A percentile compares a stretch with the other conserved stretches of the same genome.
Evolutionary conservation across 2,113 vertebrate species (phyloP).

Genomic region (Sapajus apella): DNA sequence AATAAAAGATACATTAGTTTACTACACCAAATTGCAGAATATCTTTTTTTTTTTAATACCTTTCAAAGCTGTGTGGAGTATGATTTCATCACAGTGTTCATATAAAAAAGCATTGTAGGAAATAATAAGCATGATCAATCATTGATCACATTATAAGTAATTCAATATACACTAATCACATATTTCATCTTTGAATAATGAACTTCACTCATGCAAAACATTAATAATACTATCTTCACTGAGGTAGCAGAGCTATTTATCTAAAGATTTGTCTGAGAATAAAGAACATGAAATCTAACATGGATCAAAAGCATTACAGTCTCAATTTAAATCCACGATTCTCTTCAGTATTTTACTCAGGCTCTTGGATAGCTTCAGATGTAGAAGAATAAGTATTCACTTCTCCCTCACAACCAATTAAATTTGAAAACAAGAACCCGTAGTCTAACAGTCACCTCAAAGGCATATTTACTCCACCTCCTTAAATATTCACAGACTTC

Average conservation of each 20-base stretch:
- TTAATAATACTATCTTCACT: constrained; percentile 55
- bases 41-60: not conserved
- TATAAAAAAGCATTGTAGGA: constrained; percentile 53
- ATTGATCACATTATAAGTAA: constrained; percentile 54
- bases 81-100: constrained; percentile 53
- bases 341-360: constrained; percentile 26
- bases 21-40: not conserved
- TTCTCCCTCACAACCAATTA: not conserved
- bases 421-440: not conserved
- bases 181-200: constrained; percentile 63
- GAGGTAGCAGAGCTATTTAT: constrained; percentile 53
- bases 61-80: constrained; percentile 40
- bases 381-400: not conserved
- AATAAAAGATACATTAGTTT: not conserved
- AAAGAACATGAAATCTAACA: constrained; percentile 4
- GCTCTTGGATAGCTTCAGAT: not conserved
- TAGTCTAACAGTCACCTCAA: not conserved
- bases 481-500: not conserved
- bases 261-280: constrained; percentile 23
- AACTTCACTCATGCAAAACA: constrained; percentile 54
- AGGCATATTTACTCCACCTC: not conserved
- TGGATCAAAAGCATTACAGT: not conserved
- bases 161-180: constrained; percentile 59
- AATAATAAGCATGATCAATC: constrained; percentile 74
- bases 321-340: constrained; percentile 18